These are phyloP conservation scores for Ladona fulva DNA, from an alignment of 1,140 invertebrate species.

Conservation along the genomic window DNA sequence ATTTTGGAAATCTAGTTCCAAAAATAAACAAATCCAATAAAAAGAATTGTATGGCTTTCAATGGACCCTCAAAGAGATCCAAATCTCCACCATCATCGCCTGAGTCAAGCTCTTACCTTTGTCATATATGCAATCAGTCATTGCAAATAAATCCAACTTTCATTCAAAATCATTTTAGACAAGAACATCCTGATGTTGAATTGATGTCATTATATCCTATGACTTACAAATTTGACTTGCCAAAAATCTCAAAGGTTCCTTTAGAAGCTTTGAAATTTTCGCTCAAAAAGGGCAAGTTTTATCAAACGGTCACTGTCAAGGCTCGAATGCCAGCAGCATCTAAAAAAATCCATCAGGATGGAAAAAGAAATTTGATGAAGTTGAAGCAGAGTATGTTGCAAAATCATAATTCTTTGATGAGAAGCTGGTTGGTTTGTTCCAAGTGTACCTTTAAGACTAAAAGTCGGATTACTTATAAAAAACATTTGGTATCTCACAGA, in stretches of 20 bases:
- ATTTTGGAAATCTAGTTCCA: neutral
- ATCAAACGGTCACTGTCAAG: neutral
- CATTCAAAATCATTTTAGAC: neutral
- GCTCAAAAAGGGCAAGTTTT: neutral
- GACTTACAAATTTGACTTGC: neutral
- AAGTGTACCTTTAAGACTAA: neutral
- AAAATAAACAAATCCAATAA: neutral
- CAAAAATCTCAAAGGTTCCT: neutral
- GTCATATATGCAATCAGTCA: neutral
- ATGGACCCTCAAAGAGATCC: neutral
- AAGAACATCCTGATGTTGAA: constrained; percentile 1
- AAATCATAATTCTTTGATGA: too few relatives aligned
- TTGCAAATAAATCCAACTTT: neutral
- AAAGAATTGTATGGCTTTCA: neutral
- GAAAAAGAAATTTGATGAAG: neutral
- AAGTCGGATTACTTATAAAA: neutral
- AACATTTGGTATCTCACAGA: neutral
- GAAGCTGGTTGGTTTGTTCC: neutral
- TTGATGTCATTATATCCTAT: neutral
- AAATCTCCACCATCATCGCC: neutral
- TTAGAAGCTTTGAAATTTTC: neutral
- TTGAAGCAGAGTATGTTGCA: neutral
- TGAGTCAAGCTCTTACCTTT: neutral
- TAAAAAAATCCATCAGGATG: neutral
- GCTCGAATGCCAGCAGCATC: neutral